Conservation (phyloP, 2,113 vertebrate genomes). For the Chloropsis cyanopogon region DNA sequence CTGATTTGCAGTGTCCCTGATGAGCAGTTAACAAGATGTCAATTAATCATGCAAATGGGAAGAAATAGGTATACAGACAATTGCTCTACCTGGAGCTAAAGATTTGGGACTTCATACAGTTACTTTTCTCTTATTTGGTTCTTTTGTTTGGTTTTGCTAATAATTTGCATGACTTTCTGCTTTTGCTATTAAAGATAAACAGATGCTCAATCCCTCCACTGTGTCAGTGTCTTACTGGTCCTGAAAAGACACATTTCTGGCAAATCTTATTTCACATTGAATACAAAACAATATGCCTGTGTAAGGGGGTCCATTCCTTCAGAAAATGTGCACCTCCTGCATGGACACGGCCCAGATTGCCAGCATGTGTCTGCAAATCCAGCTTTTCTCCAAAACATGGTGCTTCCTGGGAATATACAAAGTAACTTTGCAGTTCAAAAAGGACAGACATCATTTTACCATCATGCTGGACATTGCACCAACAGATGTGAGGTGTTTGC, state of each 20-base stretch:
- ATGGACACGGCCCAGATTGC: too few species aligned
- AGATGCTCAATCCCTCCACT: background rate
- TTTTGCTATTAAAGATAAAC: background rate
- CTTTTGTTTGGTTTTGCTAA: background rate
- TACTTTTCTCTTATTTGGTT: background rate
- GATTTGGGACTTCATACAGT: background rate
- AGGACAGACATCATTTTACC: background rate
- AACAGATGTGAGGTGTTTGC: rapidly evolving
- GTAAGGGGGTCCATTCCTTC: background rate
- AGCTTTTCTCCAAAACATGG: background rate
- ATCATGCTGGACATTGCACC: background rate
- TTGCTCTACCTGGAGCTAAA: constrained; percentile 21
- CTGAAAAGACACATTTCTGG: background rate
- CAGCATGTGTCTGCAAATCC: background rate
- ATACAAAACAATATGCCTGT: rapidly evolving
- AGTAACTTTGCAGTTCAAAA: background rate
- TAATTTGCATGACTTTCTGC: background rate
- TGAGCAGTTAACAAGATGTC: constrained; percentile 40
- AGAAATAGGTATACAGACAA: constrained; percentile 2
- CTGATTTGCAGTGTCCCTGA: constrained; percentile 17
- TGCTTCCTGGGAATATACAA: background rate
- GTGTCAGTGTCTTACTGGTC: background rate
- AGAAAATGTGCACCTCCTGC: background rate
- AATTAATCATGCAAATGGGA: constrained; percentile 63
- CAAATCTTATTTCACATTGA: background rate